phyloP scores from a whole-genome alignment of 2,888 invertebrate species.

The Leptarthrus brevirostris region DNA sequence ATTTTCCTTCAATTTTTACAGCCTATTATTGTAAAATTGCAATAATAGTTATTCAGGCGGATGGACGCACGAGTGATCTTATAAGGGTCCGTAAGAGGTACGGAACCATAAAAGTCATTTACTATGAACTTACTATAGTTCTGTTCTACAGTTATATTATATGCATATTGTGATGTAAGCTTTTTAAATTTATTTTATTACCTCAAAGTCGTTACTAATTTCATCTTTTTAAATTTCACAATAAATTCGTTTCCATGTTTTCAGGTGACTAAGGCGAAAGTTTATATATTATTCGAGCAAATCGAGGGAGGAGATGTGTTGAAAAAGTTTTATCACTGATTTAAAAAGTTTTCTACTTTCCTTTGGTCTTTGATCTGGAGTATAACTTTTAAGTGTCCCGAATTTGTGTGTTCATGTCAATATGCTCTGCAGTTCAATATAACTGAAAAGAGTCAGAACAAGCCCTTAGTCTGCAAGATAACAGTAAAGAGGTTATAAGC shows the following conservation, averaged over 20 bases:
- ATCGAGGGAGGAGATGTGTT: neutral
- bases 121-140: too few species aligned
- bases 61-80: too few species aligned
- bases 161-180: too few species aligned
- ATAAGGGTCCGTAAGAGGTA: too few species aligned
- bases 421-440: conserved; percentile 28
- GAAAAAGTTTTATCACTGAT: conserved; percentile 36
- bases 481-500: conserved; percentile 34
- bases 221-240: conserved; percentile 12
- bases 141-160: too few species aligned
- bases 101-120: too few species aligned
- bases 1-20: too few species aligned
- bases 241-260: conserved; percentile 29
- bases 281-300: neutral
- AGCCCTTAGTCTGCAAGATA: conserved; percentile 12
- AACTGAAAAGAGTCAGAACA: conserved; percentile 28
- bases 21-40: too few species aligned
- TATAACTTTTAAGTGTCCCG: conserved; percentile 41
- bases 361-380: conserved; percentile 24
- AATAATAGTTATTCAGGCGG: too few species aligned
- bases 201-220: too few species aligned
- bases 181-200: too few species aligned
- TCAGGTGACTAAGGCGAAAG: neutral
- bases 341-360: conserved; percentile 35
- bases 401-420: conserved; percentile 41